phyloP scores from a whole-genome alignment of 2,888 invertebrate genomes.

The Zaprionus lineosus region DNA sequence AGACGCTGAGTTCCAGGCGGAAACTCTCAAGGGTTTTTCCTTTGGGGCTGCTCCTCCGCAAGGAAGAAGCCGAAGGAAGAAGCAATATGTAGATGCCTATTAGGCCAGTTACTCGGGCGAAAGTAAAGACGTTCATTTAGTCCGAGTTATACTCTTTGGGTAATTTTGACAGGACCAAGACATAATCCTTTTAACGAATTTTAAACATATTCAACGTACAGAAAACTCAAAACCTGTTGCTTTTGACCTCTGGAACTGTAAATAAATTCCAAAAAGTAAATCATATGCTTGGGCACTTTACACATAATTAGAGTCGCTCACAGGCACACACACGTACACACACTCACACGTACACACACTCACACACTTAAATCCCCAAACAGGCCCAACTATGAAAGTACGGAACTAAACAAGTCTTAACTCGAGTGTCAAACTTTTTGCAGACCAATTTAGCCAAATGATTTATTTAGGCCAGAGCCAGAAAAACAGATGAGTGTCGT shows the following conservation, averaged over 20 bases:
- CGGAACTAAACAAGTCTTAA: constrained; percentile 64
- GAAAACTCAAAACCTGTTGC: constrained; percentile 71
- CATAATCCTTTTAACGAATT: too few relatives aligned
- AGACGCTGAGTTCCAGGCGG: too few relatives aligned
- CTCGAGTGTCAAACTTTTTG: constrained; percentile 77
- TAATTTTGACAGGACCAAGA: too few relatives aligned
- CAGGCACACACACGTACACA: constrained; percentile 29
- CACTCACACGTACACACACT: constrained; percentile 13
- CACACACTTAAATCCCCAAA: constrained; percentile 1
- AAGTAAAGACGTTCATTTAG: too few relatives aligned
- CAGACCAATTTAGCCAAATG: constrained; percentile 78
- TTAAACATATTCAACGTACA: too few relatives aligned
- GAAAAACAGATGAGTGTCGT: constrained; percentile 12
- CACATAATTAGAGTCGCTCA: constrained; percentile 67
- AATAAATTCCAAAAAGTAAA: constrained; percentile 61
- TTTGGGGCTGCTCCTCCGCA: too few relatives aligned
- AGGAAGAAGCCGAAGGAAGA: too few relatives aligned
- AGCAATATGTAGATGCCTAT: too few relatives aligned
- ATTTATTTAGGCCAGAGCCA: constrained; percentile 73
- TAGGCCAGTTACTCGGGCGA: too few relatives aligned
- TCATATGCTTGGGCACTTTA: constrained; percentile 76
- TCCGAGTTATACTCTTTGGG: too few relatives aligned
- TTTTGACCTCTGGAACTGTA: constrained; percentile 18
- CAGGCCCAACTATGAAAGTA: constrained; percentile 46
- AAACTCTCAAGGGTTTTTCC: too few relatives aligned